A percentile compares a stretch with the other conserved stretches of the same genome.
Evolutionary conservation across 2,888 invertebrate species (phyloP).

Genomic region (Schizotus pectinicornis): DNA sequence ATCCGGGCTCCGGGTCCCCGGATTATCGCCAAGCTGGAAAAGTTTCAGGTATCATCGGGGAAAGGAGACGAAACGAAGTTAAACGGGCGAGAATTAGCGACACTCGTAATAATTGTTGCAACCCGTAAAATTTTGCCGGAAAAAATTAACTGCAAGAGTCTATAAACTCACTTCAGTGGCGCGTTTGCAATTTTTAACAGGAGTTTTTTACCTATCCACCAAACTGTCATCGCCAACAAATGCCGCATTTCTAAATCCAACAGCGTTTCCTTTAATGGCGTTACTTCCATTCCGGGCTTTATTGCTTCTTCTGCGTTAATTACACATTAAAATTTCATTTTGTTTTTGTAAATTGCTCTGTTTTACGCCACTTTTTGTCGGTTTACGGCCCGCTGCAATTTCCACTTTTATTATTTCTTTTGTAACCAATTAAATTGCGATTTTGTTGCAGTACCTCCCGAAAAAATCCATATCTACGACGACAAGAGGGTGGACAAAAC

Average conservation of each 20-base stretch:
- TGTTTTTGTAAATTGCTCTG: slow-evolving; percentile 1
- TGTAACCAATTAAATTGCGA: slow-evolving; percentile 16
- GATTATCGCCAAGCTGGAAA: slow-evolving; percentile 4
- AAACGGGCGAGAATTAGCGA: not conserved
- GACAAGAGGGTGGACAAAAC: slow-evolving; percentile 77
- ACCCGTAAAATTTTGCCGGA: too few relatives aligned
- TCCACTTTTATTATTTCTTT: slow-evolving; percentile 3
- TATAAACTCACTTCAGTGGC: too few relatives aligned
- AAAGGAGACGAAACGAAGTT: too few relatives aligned
- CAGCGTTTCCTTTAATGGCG: not conserved
- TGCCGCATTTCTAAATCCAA: not conserved
- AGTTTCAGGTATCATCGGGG: not conserved
- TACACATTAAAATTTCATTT: slow-evolving; percentile 8
- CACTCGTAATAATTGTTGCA: not conserved
- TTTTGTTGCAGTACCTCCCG: slow-evolving; percentile 77
- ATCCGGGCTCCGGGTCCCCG: not conserved
- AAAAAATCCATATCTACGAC: slow-evolving; percentile 81
- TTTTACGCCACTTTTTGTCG: not conserved
- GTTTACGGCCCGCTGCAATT: not conserved
- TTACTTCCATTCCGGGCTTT: not conserved
- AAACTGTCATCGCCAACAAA: too few relatives aligned
- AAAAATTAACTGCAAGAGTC: too few relatives aligned
- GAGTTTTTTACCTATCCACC: too few relatives aligned
- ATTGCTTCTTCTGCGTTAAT: slow-evolving; percentile 1
- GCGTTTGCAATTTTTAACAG: too few relatives aligned